Evolutionary conservation across 2,888 invertebrate species (phyloP), one percentile per base, ranked within the genome.

Genomic region (Heteropelma amictum): DNA sequence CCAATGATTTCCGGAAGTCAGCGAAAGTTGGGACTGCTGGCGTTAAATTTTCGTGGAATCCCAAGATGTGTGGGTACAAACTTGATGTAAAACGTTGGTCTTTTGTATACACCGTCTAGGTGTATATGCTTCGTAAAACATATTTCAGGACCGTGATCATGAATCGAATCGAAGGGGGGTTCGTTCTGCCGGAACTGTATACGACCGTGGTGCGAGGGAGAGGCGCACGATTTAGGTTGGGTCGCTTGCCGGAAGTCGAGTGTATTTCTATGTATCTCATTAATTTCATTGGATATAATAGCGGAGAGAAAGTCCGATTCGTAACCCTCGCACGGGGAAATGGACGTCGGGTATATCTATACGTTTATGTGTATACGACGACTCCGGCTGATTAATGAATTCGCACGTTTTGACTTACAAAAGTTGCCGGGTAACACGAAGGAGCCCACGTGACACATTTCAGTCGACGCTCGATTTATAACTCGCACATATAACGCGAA

Each of bases 231-330:
- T 58, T 47, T 60, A 26, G 53, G 21, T 53, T 38, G 28, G 68
- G 54, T 78, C 77, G 76, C 77, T 76, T 69, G 80, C 85, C 84
- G 84, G 86, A 86, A 87, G 85, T 86, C 87, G 85, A 88, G 88
- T 89, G 88, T 87, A 84, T 89, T 89, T 87, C 88, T 85, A 83
- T 89, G 88, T 89, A 89, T 87, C 88, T 88, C 89, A 89, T 89
- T 89, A 89, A 89, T 89, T 87, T 88, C 85, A 86, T 87, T 88
- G 86, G 83, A 88, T 88, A 87, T 88, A 87, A 88, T 88, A 88
- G 85, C 84, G 45, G 60, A 40, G 64, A 51, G 71, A 75, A 51
- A 75, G 40, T 42, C 23, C 40, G 63, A 51, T 61, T 45, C 72
- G 76, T 30, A 51, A 75, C 71, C 77, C 67, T 65, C 76, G 40